Base-by-base conservation (phyloP, 2,888 invertebrate species). In the Habrosyne pyritoides region DNA sequence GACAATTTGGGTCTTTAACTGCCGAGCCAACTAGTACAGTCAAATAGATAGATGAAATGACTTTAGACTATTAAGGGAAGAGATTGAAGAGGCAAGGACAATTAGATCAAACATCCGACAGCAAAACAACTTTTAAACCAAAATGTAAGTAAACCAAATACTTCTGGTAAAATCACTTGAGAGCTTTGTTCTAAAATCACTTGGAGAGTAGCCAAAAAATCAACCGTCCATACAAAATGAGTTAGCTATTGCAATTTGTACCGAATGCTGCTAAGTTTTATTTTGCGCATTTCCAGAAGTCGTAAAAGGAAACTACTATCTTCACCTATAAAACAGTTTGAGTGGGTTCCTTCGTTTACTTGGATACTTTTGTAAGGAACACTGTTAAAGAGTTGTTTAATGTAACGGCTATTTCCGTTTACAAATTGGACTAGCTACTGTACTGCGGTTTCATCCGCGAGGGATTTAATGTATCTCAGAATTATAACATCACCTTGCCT, bases 191-290 rank as follows among this genome's bases (percentile, higher is more conserved):
- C 12, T 50, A 28, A 54, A 51, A 54, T 46, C 42, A 50, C 18
- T 54, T 54, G 54, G 54, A 28, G 12, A 14, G 26, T 21, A 10
- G 50, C 54, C 54, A 54, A 54, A 26, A 28, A 54, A 50, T 54
- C 54, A 54, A 50, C 54, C 54, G 42, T 26, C 54, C 54, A 54
- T 54, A 48, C 54, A 51, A 54, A 54, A 50, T 51, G 46, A 54
- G 54, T 54, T 54, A 54, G 50, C 50, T 46, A 21, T 46, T 42
- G 46, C 54, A 51, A 54, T 51, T 50, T 54, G 49, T 50, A 54
- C 42, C 46, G 50, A 12, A 50, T 21, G 42, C 21, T 24, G 42
- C 42, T 46, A 42, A 49, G 49, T 54, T 54, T 47, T 54, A 50
- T 54, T 54, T 30, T 28, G 26, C 54, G 24, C 50, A 54, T 50